phyloP scores from a whole-genome alignment of 2,888 invertebrate genomes.

The Dioctria rufipes region DNA sequence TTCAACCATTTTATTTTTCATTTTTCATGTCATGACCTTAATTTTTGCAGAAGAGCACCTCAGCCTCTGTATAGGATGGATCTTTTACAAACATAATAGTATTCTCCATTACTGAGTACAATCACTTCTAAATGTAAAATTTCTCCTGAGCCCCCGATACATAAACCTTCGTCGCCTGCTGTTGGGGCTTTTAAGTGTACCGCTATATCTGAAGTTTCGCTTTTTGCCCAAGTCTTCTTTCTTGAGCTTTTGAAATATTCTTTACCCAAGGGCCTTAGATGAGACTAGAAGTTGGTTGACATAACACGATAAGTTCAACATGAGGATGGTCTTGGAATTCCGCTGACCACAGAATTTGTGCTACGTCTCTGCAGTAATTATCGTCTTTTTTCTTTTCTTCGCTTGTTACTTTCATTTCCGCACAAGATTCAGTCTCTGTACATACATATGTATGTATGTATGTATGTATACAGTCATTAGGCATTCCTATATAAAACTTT shows the following conservation, averaged over 20 bases:
- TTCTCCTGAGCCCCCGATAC: neutral
- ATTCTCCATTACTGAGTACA: neutral
- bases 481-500: neutral
- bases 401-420: constrained; percentile 46
- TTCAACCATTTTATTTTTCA: constrained; percentile 12
- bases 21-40: constrained; percentile 13
- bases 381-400: constrained; percentile 39
- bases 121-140: constrained; percentile 14
- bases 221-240: neutral
- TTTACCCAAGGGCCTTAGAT: neutral
- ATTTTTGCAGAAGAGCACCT: constrained; percentile 3
- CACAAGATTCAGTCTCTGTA: neutral
- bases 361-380: constrained; percentile 4
- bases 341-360: constrained; percentile 17
- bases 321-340: constrained; percentile 8
- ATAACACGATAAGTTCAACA: neutral
- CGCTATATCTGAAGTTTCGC: constrained; percentile 8
- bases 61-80: neutral
- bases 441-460: no score
- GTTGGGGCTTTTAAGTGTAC: neutral
- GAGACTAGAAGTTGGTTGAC: neutral
- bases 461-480: no score
- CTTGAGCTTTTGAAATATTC: neutral
- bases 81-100: no score
- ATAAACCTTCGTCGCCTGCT: neutral